A percentile compares a stretch with the other conserved stretches of the same genome.
phyloP scores from a whole-genome alignment of 1,140 invertebrate genomes.

The Pygmarrhopalites habei region DNA sequence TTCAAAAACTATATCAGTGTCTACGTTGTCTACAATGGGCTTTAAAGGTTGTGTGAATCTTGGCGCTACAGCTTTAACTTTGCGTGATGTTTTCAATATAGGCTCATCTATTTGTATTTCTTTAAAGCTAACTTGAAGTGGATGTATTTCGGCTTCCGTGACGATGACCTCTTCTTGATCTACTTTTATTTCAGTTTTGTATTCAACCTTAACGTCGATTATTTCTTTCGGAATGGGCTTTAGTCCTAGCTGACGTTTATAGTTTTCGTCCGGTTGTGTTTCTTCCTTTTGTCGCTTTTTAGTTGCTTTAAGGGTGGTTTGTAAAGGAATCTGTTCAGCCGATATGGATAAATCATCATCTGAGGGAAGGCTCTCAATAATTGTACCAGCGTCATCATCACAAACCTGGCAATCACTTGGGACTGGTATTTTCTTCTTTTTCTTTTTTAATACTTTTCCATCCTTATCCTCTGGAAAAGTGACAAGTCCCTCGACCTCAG shows the following conservation, averaged over 20 bases:
- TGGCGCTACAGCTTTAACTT: slow-evolving; percentile 5
- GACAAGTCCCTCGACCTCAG: neutral
- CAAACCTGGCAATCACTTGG: neutral
- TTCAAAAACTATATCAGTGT: slow-evolving; percentile 45
- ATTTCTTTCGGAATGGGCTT: slow-evolving; percentile 23
- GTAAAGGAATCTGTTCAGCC: neutral
- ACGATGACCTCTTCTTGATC: slow-evolving; percentile 16
- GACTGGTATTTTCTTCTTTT: neutral
- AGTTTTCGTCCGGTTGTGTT: slow-evolving; percentile 9
- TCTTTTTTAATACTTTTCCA: neutral
- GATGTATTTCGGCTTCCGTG: slow-evolving; percentile 8
- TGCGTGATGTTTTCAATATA: neutral
- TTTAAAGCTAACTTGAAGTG: slow-evolving; percentile 6
- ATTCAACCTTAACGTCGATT: slow-evolving; percentile 26
- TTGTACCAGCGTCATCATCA: neutral
- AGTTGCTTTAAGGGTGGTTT: slow-evolving; percentile 9
- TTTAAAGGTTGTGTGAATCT: slow-evolving; percentile 15
- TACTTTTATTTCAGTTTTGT: slow-evolving; percentile 26
- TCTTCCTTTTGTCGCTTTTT: slow-evolving; percentile 11
- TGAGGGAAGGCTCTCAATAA: neutral
- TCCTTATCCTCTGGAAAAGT: neutral
- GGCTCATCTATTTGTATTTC: slow-evolving; percentile 12
- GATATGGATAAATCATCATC: neutral
- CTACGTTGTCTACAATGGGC: neutral
- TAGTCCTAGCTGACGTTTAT: slow-evolving; percentile 9